A percentile compares a stretch with the other conserved stretches of the same genome.
Conservation (phyloP, 23 tunicate genomes). For the Ciona savignyi region DNA sequence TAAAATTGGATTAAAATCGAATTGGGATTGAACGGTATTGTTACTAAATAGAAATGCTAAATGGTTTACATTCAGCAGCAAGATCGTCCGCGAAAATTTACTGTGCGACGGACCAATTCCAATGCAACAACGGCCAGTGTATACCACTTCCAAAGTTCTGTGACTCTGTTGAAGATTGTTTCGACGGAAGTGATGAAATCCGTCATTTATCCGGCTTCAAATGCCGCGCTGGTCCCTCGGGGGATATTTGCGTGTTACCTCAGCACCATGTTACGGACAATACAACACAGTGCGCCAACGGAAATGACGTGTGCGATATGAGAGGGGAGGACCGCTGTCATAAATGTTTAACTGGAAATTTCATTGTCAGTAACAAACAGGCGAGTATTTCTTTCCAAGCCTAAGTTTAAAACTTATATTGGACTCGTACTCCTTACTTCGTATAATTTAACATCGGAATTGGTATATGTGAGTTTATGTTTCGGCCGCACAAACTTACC, state of each 20-base stretch:
- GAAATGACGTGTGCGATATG: constrained; percentile 30
- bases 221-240: constrained; percentile 17
- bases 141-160: constrained; percentile 17
- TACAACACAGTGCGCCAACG: constrained; percentile 28
- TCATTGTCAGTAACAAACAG: constrained; percentile 13
- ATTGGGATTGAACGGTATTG: too few species aligned
- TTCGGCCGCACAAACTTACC: too few species aligned
- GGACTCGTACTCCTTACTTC: too few species aligned
- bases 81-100: too few species aligned
- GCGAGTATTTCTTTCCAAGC: too few species aligned
- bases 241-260: constrained; percentile 48
- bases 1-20: too few species aligned
- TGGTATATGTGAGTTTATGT: too few species aligned
- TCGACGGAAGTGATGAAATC: constrained; percentile 61
- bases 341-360: constrained; percentile 12
- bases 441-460: too few species aligned
- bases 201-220: constrained; percentile 44
- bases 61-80: too few species aligned
- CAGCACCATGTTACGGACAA: constrained; percentile 33
- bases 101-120: constrained; percentile 15
- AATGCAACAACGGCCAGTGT: constrained; percentile 52
- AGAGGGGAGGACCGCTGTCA: constrained; percentile 10
- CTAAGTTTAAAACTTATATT: too few species aligned
- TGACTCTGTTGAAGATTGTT: constrained; percentile 50
- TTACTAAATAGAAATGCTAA: too few species aligned